These are phyloP conservation scores for Chrysocyon brachyurus DNA, from an alignment of 2,797 vertebrate genomes.

Conservation along the genomic window DNA sequence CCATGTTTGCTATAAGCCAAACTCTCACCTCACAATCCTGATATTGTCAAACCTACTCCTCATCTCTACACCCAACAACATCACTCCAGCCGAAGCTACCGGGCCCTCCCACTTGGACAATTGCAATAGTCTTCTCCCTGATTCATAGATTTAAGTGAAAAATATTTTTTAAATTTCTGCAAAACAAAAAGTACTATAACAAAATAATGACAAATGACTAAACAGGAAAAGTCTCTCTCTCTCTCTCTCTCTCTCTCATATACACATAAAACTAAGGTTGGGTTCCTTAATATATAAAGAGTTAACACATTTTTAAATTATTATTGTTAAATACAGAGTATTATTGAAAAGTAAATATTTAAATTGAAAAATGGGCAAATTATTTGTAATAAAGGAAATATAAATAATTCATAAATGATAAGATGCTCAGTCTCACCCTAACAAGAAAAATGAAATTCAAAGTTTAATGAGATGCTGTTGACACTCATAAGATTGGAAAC, in stretches of 20 bases:
- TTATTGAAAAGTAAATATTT: constrained; percentile 12
- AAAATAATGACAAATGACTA: background rate
- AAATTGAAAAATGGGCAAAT: background rate
- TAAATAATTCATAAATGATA: background rate
- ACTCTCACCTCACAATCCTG: background rate
- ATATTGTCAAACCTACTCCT: background rate
- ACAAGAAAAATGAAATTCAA: background rate
- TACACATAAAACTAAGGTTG: background rate
- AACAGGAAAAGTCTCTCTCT: background rate
- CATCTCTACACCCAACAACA: background rate
- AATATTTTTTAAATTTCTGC: background rate
- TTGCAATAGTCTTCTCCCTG: background rate
- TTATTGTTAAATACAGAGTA: background rate
- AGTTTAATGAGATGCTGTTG: background rate
- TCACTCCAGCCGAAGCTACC: background rate
- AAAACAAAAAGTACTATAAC: background rate
- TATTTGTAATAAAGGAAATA: background rate
- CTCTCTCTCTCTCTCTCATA: no score
- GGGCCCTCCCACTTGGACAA: background rate
- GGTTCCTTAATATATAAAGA: background rate
- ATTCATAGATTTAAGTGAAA: background rate
- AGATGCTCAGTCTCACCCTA: background rate
- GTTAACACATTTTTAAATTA: background rate
- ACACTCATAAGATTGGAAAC: background rate
- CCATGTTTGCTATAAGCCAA: background rate